Evolutionary conservation across 1,140 invertebrate genomes (phyloP), one percentile per base, ranked within the genome.

Genomic region (Aphis craccivora): DNA sequence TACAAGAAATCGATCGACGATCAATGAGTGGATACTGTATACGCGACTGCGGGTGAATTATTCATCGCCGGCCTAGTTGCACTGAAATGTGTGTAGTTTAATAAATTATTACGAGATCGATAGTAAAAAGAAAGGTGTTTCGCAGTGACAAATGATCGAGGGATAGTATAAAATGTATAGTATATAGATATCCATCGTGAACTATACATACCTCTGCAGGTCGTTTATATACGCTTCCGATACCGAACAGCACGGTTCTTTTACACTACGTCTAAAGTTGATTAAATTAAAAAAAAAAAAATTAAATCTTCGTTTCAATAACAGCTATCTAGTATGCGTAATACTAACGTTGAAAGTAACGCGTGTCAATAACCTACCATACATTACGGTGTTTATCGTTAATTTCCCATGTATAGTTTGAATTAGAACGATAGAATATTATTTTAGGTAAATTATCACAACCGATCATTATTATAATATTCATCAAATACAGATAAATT

Each of bases 81-180:
- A 40, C 37, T 37, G 23, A 9, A 76, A 76, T 76, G 37, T 40
- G 83, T 84, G 83, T 37, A 22, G 40, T 84, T 84, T 84, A 84
- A 40, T 40, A 40, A 84, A 40, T 84, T 84, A 84, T 84, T 43
- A 40, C 23, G 22, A 84, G 8, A 84, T 8, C 8, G 37, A 51
- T 51, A 7, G 23, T 40, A 40, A 40, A 40, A 84, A 84, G 40
- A 40, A 84, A 84, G 40, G 40, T 84, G 83, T 84, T 25, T 20
- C 83, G 37, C 40, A 76, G 83, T 40, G 83, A 40, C 83, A 84
- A 84, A 84, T 84, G 40, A 84, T 40, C 83, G 35, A 84, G 83
- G 30, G 37, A 30, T 76, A 76, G 60, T n/a, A 22, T 76, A n/a
- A 76, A 76, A 76, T 11, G 60, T 76, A 76, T n/a, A 76, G 18